Conservation (phyloP, 1,140 invertebrate genomes). For the Penaeus chinensis region DNA sequence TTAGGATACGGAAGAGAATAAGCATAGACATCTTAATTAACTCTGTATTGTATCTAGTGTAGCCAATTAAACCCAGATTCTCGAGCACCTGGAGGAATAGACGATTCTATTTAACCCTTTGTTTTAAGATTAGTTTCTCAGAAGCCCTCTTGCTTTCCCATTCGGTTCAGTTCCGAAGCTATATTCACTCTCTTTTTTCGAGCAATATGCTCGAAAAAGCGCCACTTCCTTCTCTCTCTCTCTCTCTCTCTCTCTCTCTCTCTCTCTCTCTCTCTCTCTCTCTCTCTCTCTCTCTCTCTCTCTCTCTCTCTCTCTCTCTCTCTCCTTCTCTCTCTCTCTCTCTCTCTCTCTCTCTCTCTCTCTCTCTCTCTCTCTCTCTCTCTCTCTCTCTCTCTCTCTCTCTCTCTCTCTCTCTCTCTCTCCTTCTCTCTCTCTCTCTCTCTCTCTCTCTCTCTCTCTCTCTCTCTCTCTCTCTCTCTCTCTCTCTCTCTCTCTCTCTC, state of each 20-base stretch:
- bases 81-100: too few species aligned
- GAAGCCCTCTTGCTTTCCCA: too few species aligned
- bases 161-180: too few species aligned
- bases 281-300: neutral
- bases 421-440: neutral
- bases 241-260: neutral
- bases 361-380: neutral
- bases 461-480: neutral
- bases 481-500: too few species aligned
- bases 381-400: neutral
- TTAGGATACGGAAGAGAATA: too few species aligned
- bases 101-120: too few species aligned
- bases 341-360: neutral
- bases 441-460: neutral
- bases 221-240: neutral
- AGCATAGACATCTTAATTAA: too few species aligned
- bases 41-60: too few species aligned
- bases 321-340: neutral
- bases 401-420: neutral
- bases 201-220: neutral
- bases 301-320: neutral
- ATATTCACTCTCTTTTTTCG: neutral
- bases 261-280: neutral
- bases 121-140: too few species aligned
- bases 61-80: too few species aligned